Base-by-base conservation (phyloP, 1,140 invertebrate species). In the Conus betulinus region DNA sequence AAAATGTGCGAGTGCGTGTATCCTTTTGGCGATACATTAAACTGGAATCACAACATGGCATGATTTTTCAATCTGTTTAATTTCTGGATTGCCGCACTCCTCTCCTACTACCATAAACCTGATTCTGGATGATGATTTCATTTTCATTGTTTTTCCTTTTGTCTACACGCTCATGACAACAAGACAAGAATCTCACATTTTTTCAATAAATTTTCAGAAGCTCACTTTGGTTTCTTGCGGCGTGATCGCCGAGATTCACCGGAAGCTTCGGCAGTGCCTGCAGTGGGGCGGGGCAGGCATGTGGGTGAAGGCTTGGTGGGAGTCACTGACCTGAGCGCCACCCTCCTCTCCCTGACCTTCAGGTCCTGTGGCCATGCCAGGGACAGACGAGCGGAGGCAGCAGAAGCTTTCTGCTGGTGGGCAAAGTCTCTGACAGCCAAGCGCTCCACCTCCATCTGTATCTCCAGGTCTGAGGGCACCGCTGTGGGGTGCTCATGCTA, bases 401-500 rank as follows among this genome's bases (percentile, higher is more conserved):
- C 27, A 6, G 88, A 23, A 63, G 89, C 85, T 85, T 86, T 55
- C 81, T 85, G 39, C 11, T 94, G 91, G 0, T 89, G 76, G 0
- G 93, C 90, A 89, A 93, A 94, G 74, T 95, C 91, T 67, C 93
- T 91, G 39, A 95, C 94, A 23, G 93, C 89, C 78, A 95, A 89
- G 55, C 94, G 87, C 78, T 95, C 94, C 5, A 94, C 88, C 87
- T 95, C 94, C 91, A 94, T 92, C 89, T 95, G 94, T 23, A 95
- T 82, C n/a, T 95, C 94, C 76, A 94, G 89, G 67, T 94, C 94
- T 57, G 94, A 92, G 39, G 94, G 94, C 87, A 84, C n/a, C 51
- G 79, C 51, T 7, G 39, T 81, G 15, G n/a, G 39, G 23, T 81
- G 27, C 51, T 81, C 76, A 3, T 51, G 76, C 71, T n/a, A 39